Evolutionary conservation across 1,140 invertebrate genomes (phyloP).

Genomic region (Harlomillsia oculata): DNA sequence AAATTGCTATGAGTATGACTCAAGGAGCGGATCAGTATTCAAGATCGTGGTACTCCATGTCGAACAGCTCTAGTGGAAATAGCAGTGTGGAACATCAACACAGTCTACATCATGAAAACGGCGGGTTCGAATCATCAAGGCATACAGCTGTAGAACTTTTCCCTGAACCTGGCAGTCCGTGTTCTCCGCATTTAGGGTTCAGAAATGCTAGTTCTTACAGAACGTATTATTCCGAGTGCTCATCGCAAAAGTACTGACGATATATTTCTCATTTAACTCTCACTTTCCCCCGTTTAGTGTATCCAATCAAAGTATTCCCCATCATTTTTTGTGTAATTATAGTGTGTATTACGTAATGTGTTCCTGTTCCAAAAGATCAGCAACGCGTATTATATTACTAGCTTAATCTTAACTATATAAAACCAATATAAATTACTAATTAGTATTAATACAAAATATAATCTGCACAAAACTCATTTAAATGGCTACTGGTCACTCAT

Average conservation of each 20-base stretch:
- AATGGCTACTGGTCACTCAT: too few species aligned
- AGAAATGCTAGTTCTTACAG: conserved; percentile 24
- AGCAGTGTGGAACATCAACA: conserved; percentile 19
- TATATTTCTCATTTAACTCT: neutral
- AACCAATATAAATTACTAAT: too few species aligned
- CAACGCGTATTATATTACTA: too few species aligned
- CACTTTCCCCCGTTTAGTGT: neutral
- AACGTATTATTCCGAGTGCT: conserved; percentile 26
- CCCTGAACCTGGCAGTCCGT: conserved; percentile 18
- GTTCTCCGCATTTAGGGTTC: conserved; percentile 21
- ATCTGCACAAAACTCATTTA: too few species aligned
- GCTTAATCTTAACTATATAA: too few species aligned
- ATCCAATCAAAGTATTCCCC: too few species aligned
- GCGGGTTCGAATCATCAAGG: conserved; percentile 8
- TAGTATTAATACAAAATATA: too few species aligned
- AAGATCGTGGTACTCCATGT: conserved; percentile 5
- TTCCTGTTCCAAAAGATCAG: too few species aligned
- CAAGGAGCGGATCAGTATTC: conserved; percentile 23
- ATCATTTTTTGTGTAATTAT: neutral
- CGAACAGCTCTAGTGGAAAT: conserved; percentile 13
- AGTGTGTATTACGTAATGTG: too few species aligned
- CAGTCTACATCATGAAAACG: conserved; percentile 9
- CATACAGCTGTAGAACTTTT: conserved; percentile 23
- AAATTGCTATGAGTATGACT: conserved; percentile 25
- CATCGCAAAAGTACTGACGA: conserved; percentile 27